phyloP scores from a whole-genome alignment of 2,888 invertebrate genomes.

The Drosophila mettleri region DNA sequence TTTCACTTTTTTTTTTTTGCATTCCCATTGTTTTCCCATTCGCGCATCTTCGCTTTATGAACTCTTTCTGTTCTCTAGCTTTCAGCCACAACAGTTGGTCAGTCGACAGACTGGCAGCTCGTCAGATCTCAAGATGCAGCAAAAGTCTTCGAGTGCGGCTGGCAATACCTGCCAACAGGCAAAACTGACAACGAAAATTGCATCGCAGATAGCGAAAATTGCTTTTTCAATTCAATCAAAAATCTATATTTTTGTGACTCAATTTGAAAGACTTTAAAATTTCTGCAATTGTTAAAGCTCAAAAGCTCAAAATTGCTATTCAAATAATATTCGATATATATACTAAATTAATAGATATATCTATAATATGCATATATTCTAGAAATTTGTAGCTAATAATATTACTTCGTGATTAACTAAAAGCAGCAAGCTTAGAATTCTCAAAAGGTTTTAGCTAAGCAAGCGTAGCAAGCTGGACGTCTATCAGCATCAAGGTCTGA shows the following conservation, averaged over 20 bases:
- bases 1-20: constrained; percentile 72
- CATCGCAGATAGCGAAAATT: background rate
- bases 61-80: constrained; percentile 5
- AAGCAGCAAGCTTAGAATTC: background rate
- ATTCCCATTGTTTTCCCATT: constrained; percentile 50
- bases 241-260: no score
- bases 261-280: no score
- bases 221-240: background rate
- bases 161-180: background rate
- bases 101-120: background rate
- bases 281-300: no score
- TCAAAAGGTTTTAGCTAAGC: background rate
- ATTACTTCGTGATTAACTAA: no score
- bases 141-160: no score
- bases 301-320: no score
- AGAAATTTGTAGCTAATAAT: no score
- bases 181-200: background rate
- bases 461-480: background rate
- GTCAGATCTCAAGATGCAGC: constrained; percentile 17
- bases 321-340: no score
- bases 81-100: constrained; percentile 34
- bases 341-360: no score
- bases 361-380: no score
- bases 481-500: no score
- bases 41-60: constrained; percentile 7